A percentile compares a stretch with the other conserved stretches of the same genome.
These are phyloP conservation scores for Theristicus caerulescens DNA, from an alignment of 2,113 vertebrate genomes.

Conservation along the genomic window DNA sequence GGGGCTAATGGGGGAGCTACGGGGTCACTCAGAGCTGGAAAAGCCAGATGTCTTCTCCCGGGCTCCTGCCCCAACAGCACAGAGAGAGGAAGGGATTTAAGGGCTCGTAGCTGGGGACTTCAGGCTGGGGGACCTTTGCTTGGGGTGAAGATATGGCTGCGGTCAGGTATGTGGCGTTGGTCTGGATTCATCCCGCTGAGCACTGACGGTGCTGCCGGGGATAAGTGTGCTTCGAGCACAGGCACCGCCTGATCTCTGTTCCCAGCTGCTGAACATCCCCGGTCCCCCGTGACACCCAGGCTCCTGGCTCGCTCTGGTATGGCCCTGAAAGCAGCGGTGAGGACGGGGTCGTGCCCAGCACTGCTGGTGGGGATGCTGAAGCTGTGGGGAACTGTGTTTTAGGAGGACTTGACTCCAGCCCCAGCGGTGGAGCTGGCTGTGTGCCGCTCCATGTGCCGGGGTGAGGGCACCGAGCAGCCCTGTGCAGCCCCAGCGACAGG, in stretches of 20 bases:
- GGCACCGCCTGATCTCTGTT: not conserved
- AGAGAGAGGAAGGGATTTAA: not conserved
- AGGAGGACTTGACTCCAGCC: not conserved
- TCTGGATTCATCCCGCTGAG: not conserved
- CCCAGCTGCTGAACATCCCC: not conserved
- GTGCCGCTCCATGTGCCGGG: not conserved
- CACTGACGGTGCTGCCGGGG: not conserved
- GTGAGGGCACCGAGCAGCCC: not conserved
- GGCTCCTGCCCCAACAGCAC: not conserved
- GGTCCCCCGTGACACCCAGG: accelerated
- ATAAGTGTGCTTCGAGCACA: not conserved
- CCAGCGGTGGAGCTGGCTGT: not conserved
- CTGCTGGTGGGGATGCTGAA: not conserved
- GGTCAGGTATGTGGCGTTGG: accelerated
- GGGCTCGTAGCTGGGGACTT: not conserved
- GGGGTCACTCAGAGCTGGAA: not conserved
- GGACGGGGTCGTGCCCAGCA: not conserved
- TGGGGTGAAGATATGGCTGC: not conserved
- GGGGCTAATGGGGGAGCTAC: not conserved
- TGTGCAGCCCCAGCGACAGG: not conserved
- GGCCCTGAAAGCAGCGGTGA: not conserved
- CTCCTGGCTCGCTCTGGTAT: not conserved
- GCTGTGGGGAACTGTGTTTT: not conserved
- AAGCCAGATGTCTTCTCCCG: not conserved
- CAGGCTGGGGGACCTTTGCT: not conserved